Conservation (phyloP, 2,797 vertebrate species). For the Picus viridis region DNA sequence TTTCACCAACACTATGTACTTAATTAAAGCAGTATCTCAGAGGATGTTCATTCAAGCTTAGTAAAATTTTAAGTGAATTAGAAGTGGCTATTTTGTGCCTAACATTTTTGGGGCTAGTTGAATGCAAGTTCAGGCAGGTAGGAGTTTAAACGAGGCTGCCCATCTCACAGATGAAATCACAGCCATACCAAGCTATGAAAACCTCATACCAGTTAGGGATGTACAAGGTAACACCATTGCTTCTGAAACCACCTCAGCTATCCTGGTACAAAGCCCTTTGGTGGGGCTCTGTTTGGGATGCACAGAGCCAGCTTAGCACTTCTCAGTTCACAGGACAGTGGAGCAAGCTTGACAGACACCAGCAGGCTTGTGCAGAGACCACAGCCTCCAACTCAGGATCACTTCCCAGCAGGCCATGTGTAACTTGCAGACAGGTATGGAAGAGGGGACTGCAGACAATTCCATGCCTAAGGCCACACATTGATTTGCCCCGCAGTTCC, state of each 20-base stretch:
- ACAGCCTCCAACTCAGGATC: not conserved
- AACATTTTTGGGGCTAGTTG: not conserved
- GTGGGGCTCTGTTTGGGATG: not conserved
- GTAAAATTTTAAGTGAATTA: not conserved
- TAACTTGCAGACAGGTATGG: not conserved
- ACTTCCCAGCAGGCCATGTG: accelerated
- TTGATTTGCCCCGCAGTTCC: not conserved
- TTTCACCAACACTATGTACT: not conserved
- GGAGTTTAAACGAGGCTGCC: not conserved
- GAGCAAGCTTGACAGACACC: not conserved
- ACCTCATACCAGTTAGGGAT: not conserved
- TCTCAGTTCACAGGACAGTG: not conserved
- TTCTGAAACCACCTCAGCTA: not conserved
- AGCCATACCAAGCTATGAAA: not conserved
- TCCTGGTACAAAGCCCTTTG: not conserved
- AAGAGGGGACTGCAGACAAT: not conserved
- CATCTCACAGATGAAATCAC: not conserved
- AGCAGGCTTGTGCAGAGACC: not conserved
- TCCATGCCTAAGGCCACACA: not conserved
- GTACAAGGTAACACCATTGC: not conserved
- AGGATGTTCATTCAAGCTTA: not conserved
- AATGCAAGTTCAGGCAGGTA: not conserved
- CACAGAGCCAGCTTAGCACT: not conserved
- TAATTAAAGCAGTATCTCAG: not conserved
- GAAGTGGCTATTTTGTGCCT: not conserved